A percentile compares a stretch with the other conserved stretches of the same genome.
These are phyloP conservation scores for Ctenoplectra terminalis DNA, from an alignment of 1,140 invertebrate species.

Conservation along the genomic window DNA sequence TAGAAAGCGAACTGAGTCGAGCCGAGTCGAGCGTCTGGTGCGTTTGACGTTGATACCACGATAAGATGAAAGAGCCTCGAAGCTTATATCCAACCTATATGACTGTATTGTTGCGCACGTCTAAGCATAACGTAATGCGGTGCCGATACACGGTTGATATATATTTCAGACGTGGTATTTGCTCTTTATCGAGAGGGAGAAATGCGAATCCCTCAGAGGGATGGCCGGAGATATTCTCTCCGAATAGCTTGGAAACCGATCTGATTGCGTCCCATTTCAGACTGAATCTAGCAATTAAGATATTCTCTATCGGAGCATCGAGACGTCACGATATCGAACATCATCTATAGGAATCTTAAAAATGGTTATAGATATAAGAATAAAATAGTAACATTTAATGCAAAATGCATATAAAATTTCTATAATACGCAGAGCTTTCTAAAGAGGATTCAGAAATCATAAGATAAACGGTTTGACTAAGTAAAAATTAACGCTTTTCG, in stretches of 20 bases:
- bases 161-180: conserved; percentile 61
- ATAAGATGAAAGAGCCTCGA: conserved; percentile 83
- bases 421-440: no score
- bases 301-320: background rate
- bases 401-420: no score
- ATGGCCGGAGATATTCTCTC: background rate
- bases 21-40: conserved; percentile 76
- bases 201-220: conserved; percentile 20
- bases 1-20: conserved; percentile 65
- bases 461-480: no score
- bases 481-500: no score
- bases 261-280: conserved; percentile 22
- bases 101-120: conserved; percentile 80
- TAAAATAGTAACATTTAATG: no score
- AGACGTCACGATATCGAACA: background rate
- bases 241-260: conserved; percentile 23
- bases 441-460: no score
- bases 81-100: conserved; percentile 81
- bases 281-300: conserved; percentile 34
- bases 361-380: no score
- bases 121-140: conserved; percentile 81
- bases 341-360: background rate
- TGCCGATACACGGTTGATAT: conserved; percentile 74
- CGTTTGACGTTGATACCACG: conserved; percentile 83
- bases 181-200: conserved; percentile 44